phyloP scores from a whole-genome alignment of 2,888 invertebrate species.

The Cephus sareptanus region DNA sequence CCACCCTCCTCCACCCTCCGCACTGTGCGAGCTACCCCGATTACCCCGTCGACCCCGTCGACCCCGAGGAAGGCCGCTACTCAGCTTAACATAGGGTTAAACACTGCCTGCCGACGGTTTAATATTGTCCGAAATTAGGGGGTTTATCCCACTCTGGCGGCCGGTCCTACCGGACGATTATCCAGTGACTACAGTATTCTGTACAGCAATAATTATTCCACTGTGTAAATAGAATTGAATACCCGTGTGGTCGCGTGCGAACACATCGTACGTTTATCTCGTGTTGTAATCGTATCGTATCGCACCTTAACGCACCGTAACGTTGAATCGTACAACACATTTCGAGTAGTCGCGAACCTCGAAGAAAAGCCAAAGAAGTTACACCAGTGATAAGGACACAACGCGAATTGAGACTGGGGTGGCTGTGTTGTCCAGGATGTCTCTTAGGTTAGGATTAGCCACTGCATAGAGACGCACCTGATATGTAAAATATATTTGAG shows the following conservation, averaged over 20 bases:
- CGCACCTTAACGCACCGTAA: too few relatives aligned
- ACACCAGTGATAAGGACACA: too few relatives aligned
- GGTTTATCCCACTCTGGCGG: conserved; percentile 41
- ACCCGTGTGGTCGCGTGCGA: conserved; percentile 1
- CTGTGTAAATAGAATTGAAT: conserved; percentile 12
- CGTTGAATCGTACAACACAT: too few relatives aligned
- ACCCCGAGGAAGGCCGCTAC: conserved; percentile 15
- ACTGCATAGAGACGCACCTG: too few relatives aligned
- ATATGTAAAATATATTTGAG: conserved; percentile 31
- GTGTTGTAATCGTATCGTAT: too few relatives aligned
- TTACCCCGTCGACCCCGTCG: too few relatives aligned
- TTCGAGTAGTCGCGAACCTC: too few relatives aligned
- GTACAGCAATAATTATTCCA: conserved; percentile 47
- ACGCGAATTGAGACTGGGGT: too few relatives aligned
- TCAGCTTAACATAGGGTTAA: conserved; percentile 57
- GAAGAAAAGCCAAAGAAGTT: too few relatives aligned
- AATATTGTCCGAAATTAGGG: conserved; percentile 50
- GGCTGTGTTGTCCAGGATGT: too few relatives aligned
- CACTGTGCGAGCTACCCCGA: background rate
- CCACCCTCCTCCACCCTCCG: conserved; percentile 9
- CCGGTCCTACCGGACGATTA: conserved; percentile 1
- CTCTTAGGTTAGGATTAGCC: too few relatives aligned
- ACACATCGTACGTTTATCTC: too few relatives aligned
- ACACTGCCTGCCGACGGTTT: conserved; percentile 46
- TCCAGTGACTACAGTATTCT: conserved; percentile 42